Evolutionary conservation across 37 sponge, comb jelly and placozoan species (phyloP).

Genomic region (Corticium candelabrum): DNA sequence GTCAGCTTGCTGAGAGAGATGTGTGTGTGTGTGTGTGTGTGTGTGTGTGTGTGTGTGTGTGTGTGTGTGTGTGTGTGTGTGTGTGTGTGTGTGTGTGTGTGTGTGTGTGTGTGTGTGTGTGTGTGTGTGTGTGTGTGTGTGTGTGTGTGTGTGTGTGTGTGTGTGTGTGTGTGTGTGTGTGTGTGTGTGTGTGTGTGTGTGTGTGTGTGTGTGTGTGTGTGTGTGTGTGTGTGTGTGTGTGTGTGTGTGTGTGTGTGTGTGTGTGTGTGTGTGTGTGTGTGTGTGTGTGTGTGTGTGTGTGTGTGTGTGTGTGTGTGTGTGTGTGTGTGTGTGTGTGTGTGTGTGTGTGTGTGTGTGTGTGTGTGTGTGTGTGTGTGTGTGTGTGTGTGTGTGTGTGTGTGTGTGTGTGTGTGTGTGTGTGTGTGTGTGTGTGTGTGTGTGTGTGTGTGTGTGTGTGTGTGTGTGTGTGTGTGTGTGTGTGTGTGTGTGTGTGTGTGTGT

Average conservation of each 20-base stretch:
- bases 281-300: background rate
- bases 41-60: too few relatives aligned
- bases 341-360: background rate
- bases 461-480: background rate
- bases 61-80: conserved; percentile 5
- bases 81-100: conserved; percentile 5
- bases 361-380: background rate
- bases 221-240: background rate
- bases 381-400: background rate
- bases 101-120: conserved; percentile 5
- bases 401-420: background rate
- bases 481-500: too few relatives aligned
- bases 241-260: background rate
- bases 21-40: too few relatives aligned
- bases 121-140: background rate
- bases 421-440: background rate
- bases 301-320: background rate
- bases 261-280: background rate
- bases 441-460: background rate
- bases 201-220: background rate
- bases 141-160: background rate
- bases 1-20: too few relatives aligned
- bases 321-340: background rate
- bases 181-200: background rate
- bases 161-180: conserved; percentile 5